Evolutionary conservation across 1,140 invertebrate genomes (phyloP), one percentile per base, ranked within the genome.

Genomic region (Vanessa atalanta): DNA sequence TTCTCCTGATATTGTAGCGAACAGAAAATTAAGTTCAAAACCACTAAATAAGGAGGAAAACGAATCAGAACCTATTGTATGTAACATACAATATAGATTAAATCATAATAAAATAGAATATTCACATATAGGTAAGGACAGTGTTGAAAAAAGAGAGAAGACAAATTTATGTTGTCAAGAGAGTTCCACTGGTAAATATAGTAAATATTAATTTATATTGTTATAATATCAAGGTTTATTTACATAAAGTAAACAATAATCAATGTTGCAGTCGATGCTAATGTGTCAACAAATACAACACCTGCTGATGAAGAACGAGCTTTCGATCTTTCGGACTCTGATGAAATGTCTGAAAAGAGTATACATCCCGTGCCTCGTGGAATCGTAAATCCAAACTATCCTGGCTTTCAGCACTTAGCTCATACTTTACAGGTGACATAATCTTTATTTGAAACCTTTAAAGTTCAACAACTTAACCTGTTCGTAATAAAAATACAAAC

Each of bases 301-400:
- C 82, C 85, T 51, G 61, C 82, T 75, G 85, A 91, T 70, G 91
- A 92, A 53, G 89, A 90, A 72, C 78, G 73, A 71, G 79, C 84
- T 43, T 90, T 92, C 76, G 88, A 88, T 50, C 81, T 86, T 71
- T 90, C 92, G n/a, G 88, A 91, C 72, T 86, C 90, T 72, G 89
- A 93, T 88, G 91, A 93, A 73, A 93, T 93, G 84, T 93, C 87
- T 79, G 87, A 92, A 75, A 89, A 91, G 70, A 85, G 80, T 70
- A 65, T 85, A 51, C 87, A 88, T 75, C 80, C 83, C 61, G 82
- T 93, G 65, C 92, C 93, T n/a, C 93, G 95, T 75, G 95, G 96
- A 57, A 96, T 96, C 72, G 95, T 96, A 77, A 96, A 96, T 89
- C 96, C 96, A 11, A 97, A 97, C 88, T 96, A 96, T 88, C 96